These are phyloP conservation scores for Drosophila sturtevanti DNA, from an alignment of 1,140 invertebrate species.

Conservation along the genomic window DNA sequence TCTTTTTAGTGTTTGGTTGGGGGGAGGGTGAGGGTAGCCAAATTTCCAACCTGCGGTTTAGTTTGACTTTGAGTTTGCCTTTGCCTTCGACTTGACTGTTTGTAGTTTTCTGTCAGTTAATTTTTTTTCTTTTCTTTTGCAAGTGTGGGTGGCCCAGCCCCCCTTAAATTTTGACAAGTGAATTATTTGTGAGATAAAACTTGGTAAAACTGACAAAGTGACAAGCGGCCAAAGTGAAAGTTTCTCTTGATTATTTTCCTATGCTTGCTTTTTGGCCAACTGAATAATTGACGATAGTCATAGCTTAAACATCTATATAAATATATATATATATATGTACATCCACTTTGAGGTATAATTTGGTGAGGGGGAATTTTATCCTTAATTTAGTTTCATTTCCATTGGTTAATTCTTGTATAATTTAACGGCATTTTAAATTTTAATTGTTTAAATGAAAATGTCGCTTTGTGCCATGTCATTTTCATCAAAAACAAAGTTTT, in stretches of 20 bases:
- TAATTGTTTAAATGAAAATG: conserved; percentile 82
- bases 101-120: conserved; percentile 34
- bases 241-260: conserved; percentile 13
- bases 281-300: conserved; percentile 64
- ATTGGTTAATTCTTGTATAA: conserved; percentile 79
- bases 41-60: conserved; percentile 47
- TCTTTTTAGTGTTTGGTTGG: no score
- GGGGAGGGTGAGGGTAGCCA: conserved; percentile 8
- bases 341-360: not conserved
- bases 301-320: not conserved
- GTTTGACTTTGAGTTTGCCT: conserved; percentile 32
- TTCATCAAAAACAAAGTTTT: conserved; percentile 48
- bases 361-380: not conserved
- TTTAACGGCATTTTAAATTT: conserved; percentile 82
- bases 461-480: conserved; percentile 72
- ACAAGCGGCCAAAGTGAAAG: conserved; percentile 46
- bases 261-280: conserved; percentile 37
- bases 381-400: conserved; percentile 12
- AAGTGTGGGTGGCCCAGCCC: not conserved
- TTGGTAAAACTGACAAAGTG: conserved; percentile 55
- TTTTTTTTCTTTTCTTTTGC: conserved; percentile 21
- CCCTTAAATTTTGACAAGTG: conserved; percentile 29
- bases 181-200: conserved; percentile 29
- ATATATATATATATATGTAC: no score
- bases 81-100: conserved; percentile 9